Base-by-base conservation (phyloP, 1,140 invertebrate species). In the Drosophila quadrilineata region DNA sequence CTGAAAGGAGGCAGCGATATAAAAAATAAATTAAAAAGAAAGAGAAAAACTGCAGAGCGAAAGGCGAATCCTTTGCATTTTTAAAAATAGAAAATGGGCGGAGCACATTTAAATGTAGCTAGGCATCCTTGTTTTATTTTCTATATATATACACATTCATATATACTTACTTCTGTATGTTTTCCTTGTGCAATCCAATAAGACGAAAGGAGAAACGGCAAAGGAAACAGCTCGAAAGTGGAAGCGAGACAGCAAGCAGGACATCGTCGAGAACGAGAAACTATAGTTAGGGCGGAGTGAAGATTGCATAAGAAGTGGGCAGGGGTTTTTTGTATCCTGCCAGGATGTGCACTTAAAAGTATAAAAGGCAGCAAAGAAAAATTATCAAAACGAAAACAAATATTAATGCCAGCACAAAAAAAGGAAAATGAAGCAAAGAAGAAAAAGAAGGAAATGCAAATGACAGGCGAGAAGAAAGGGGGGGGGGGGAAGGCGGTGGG, bases 371-470 rank as follows among this genome's bases (percentile, higher is more conserved):
- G 70, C 74, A 85, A 85, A 77, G 72, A 75, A 85, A 85, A 85
- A 85, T 85, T 85, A 85, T 85, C 80, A 85, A n/a, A 85, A 85
- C 80, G 80, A 85, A 85, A 85, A 86, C 79, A 85, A 85, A 85
- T 85, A 85, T 85, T 85, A 86, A 85, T 86, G 80, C 38, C 46
- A 57, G 21, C n/a, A 41, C 40, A 59, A 29, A 54, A 70, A 45
- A 40, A 22, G 41, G 22, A 19, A 63, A 26, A 52, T 12, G 21
- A 48, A 10, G n/a, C 19, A 28, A 41, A 17, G 14, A 9, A 59
- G 38, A 48, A 52, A 41, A 36, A 49, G 36, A 38, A 68, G 72
- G 62, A 72, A 71, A 77, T 74, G 70, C 62, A 84, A 84, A 85
- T 84, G 73, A 77, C 65, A 77, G 73, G 45, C 59, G 46, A 63